Percentiles rank a stretch among this genome's conserved stretches.
phyloP scores from a whole-genome alignment of 2,888 invertebrate genomes.

The Caenorhabditis doughertyi region DNA sequence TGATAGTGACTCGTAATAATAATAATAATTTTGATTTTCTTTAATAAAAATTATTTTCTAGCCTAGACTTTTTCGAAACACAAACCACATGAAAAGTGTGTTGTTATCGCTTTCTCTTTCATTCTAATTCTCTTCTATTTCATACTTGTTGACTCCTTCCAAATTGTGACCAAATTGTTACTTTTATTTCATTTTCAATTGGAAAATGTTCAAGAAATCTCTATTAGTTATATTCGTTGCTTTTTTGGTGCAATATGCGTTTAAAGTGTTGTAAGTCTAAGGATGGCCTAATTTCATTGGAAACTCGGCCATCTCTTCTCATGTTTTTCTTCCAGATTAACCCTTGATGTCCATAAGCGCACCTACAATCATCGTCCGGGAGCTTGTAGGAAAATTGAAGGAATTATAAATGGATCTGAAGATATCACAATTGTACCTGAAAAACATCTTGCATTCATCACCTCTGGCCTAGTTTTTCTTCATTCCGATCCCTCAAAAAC shows the following conservation, averaged over 20 bases:
- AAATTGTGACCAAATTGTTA: conserved; percentile 1
- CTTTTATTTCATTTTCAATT: background rate
- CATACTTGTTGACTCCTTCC: background rate
- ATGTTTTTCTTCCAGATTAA: conserved; percentile 33
- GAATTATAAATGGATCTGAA: conserved; percentile 68
- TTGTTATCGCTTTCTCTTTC: background rate
- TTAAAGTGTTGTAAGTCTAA: conserved; percentile 60
- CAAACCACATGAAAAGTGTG: background rate
- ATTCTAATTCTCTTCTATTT: background rate
- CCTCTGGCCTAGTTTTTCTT: conserved; percentile 69
- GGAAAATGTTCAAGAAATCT: conserved; percentile 3
- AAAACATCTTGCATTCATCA: conserved; percentile 68
- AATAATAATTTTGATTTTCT: background rate
- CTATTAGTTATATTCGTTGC: conserved; percentile 11
- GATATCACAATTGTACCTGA: conserved; percentile 66
- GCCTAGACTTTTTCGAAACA: background rate
- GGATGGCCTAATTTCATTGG: background rate
- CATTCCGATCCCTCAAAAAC: conserved; percentile 5
- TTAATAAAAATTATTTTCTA: background rate
- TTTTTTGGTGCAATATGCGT: conserved; percentile 33
- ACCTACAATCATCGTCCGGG: conserved; percentile 70
- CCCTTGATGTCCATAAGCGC: conserved; percentile 60
- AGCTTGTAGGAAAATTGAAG: conserved; percentile 60
- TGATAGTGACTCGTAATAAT: conserved; percentile 4
- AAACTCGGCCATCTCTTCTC: too few species aligned